Evolutionary conservation across 2,113 vertebrate species (phyloP).

Genomic region (Dasyurus viverrinus): DNA sequence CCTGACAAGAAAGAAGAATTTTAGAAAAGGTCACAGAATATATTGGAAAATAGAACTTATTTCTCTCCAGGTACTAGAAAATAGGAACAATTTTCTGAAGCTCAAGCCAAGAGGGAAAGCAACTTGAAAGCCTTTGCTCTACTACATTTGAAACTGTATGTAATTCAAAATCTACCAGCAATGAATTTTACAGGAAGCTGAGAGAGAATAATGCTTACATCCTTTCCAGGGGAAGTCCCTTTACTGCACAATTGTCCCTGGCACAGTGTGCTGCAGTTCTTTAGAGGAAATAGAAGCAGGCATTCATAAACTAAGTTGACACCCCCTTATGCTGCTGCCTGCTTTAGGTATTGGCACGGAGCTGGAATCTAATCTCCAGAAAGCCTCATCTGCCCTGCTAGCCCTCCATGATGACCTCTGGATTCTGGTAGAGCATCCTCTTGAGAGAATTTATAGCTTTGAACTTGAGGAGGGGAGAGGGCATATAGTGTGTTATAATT

Average conservation of each 20-base stretch:
- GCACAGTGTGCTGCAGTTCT: background rate
- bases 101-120: background rate
- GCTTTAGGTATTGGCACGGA: background rate
- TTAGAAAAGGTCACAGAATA: slow-evolving; percentile 44
- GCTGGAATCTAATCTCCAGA: background rate
- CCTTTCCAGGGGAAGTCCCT: slow-evolving; percentile 35
- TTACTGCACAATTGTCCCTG: background rate
- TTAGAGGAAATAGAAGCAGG: background rate
- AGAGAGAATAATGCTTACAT: background rate
- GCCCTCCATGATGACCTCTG: background rate
- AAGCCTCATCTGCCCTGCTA: background rate
- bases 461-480: background rate
- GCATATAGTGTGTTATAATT: background rate
- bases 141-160: slow-evolving; percentile 35
- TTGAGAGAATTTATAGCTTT: background rate
- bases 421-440: background rate
- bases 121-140: slow-evolving; percentile 7
- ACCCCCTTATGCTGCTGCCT: slow-evolving; percentile 3
- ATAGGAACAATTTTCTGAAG: background rate
- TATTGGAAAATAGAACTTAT: slow-evolving; percentile 41
- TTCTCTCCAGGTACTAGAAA: slow-evolving; percentile 25
- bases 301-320: background rate
- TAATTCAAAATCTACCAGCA: slow-evolving; percentile 37
- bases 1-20: slow-evolving; percentile 22
- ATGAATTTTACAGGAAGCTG: slow-evolving; percentile 15